phyloP scores from a whole-genome alignment of 2,797 vertebrate species.

The Urocyon cinereoargenteus region DNA sequence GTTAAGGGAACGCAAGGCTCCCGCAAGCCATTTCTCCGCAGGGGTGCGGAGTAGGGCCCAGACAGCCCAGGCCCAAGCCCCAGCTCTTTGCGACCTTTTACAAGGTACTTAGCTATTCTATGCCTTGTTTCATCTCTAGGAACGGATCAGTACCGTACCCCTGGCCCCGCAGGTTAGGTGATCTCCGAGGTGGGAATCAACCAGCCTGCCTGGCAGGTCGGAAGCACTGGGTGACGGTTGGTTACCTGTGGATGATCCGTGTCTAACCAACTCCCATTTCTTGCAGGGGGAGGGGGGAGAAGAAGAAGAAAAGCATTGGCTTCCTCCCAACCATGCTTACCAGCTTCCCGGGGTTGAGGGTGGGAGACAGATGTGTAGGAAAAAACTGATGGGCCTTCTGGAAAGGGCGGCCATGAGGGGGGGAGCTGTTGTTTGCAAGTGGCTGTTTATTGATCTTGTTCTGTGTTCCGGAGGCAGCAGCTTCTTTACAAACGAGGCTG shows the following conservation, averaged over 20 bases:
- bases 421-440: not conserved
- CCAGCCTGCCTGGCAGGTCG: not conserved
- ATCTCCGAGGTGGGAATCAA: not conserved
- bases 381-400: not conserved
- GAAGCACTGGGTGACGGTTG: not conserved
- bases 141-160: no score
- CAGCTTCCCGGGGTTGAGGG: no score
- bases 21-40: not conserved
- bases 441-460: not conserved
- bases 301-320: no score
- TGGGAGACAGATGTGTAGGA: no score
- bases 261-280: not conserved
- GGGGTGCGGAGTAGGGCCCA: not conserved
- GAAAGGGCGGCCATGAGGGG: fast-evolving
- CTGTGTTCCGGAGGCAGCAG: not conserved
- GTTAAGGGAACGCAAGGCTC: not conserved
- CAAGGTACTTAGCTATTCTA: not conserved
- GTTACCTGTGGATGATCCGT: not conserved
- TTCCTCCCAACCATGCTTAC: not conserved
- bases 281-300: no score
- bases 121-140: not conserved
- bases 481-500: not conserved
- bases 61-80: not conserved
- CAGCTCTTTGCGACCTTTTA: not conserved
- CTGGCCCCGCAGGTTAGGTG: fast-evolving